Evolutionary conservation across 2,797 vertebrate genomes (phyloP), one percentile per base, ranked within the genome.

Genomic region (Gastrophryne carolinensis): DNA sequence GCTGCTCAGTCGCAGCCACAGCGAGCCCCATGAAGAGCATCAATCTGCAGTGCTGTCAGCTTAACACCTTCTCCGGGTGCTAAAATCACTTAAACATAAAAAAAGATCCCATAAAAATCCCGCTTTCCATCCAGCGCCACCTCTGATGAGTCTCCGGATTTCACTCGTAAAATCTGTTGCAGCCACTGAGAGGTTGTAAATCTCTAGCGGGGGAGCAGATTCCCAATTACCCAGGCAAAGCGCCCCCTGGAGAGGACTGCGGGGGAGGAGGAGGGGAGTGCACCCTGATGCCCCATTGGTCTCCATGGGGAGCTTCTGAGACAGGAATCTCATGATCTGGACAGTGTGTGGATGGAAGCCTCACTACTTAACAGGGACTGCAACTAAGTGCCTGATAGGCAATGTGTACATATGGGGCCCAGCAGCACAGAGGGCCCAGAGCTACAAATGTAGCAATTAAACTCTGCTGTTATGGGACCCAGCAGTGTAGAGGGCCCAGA

Each of bases 141-240:
- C 57, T 77, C 66, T 50, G 58, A 71, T 71, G 74, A 71, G 74
- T 77, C 71, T 77, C 49, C 64, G 74, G 57, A 58, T 77, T 77
- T 77, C 71, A 77, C 58, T 71, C 67, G 64, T 71, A 77, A 77
- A 77, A 71, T 64, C 66, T 71, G 74, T 77, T 70, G 56, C 58
- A 70, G 66, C 50, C 56, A 64, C 74, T 77, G 74, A 71, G 67
- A 77, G 71, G 26, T 52, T 71, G 74, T 77, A 71, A 77, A 70
- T 77, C 67, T 64, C 37, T 50, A 35, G 41, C 50, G 32, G 37
- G 74, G 54, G 37, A 53, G 60, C 63, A 44, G 56, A 71, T 37
- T 76, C n/a, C n/a, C n/a, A n/a, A 66, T 64, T 71, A 77, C 74
- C 74, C 71, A 66, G 65, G 67, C 58, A 35, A 62, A 71, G 74